Evolutionary conservation across 2,797 vertebrate genomes (phyloP).

Genomic region (Micropoecilia bifurca): DNA sequence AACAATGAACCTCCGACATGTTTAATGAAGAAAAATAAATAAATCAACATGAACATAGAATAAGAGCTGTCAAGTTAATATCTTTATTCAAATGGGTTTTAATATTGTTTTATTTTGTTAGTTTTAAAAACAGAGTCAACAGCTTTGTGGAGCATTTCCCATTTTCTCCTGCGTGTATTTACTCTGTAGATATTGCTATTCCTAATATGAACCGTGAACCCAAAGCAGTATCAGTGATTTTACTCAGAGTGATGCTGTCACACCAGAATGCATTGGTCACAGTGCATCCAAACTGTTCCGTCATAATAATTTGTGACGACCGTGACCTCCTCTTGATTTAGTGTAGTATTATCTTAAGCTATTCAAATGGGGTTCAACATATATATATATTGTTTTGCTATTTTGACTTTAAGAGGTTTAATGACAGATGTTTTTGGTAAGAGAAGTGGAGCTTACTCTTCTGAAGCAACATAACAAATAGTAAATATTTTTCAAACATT

Average conservation of each 20-base stretch:
- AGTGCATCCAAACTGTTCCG: not conserved
- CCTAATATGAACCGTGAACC: conserved; percentile 3
- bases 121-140: not conserved
- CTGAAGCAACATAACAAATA: not conserved
- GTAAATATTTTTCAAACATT: not conserved
- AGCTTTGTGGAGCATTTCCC: not conserved
- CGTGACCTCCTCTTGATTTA: not conserved
- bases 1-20: not conserved
- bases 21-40: not conserved
- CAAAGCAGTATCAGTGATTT: conserved; percentile 7
- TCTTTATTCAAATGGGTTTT: not conserved
- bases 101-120: not conserved
- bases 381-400: not conserved
- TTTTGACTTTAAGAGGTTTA: not conserved
- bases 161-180: not conserved
- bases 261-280: conserved; percentile 3
- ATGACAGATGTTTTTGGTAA: not conserved
- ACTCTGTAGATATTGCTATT: conserved; percentile 4
- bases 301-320: not conserved
- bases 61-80: too few relatives aligned
- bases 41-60: not conserved
- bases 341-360: not conserved
- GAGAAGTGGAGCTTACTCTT: not conserved
- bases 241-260: conserved; percentile 1
- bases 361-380: conserved; percentile 2